These are phyloP conservation scores for Trichopoda pennipes DNA, from an alignment of 2,888 invertebrate species.

Conservation along the genomic window DNA sequence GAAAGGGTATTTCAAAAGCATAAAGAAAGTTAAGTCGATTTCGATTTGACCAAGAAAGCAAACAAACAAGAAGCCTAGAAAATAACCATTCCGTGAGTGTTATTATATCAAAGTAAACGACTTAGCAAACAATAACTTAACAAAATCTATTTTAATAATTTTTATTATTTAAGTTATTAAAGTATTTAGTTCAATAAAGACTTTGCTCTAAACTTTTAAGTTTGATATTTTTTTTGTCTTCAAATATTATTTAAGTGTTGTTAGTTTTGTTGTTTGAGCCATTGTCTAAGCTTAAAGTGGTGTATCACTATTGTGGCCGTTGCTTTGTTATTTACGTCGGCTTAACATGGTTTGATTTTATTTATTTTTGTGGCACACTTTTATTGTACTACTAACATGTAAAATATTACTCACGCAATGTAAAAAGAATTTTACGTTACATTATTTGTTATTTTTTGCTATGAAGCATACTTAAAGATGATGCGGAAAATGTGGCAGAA, in stretches of 20 bases:
- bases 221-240: neutral
- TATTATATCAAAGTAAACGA: too few species aligned
- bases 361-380: conserved; percentile 16
- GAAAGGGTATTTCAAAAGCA: too few species aligned
- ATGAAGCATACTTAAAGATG: conserved; percentile 10
- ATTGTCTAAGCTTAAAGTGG: conserved; percentile 26
- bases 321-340: neutral
- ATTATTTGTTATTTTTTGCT: neutral
- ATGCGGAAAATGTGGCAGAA: conserved; percentile 9
- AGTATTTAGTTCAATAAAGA: too few species aligned
- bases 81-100: too few species aligned
- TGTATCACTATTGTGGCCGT: conserved; percentile 19
- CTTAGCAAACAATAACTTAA: too few species aligned
- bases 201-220: neutral
- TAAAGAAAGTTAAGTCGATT: too few species aligned
- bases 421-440: conserved; percentile 37
- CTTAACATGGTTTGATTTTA: conserved; percentile 30
- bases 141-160: too few species aligned
- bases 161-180: too few species aligned
- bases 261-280: conserved; percentile 15
- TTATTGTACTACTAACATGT: conserved; percentile 35
- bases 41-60: too few species aligned
- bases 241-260: neutral
- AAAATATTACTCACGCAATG: conserved; percentile 37
- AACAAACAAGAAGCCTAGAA: too few species aligned